Evolutionary conservation across 2,113 vertebrate species (phyloP), one percentile per base, ranked within the genome.

Genomic region (Muntiacus reevesi): DNA sequence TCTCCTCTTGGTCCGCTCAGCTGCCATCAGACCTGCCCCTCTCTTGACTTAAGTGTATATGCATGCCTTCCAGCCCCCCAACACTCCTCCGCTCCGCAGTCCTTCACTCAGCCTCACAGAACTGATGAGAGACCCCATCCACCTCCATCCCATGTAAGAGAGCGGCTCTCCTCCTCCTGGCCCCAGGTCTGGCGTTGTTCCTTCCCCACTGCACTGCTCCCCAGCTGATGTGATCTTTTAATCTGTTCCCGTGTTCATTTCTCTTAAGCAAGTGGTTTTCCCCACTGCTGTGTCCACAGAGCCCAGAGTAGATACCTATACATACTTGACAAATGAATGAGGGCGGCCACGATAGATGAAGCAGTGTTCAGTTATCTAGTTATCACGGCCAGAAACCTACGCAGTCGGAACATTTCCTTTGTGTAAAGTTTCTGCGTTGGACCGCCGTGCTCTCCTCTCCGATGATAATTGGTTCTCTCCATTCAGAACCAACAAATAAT

Each of bases 1-100:
- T 33, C 57, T n/a, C 13, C 57, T 23, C 5, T 17, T 17, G 0
- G 0, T 6, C 30, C 16, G 1, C 14, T 64, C 40, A 27, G 16
- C 36, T 62, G 36, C 36, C 28, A 25, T 84, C 89, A 10, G 1
- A 1, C 36, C 1, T 30, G 43, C 74, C 33, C 30, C n/a, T 45
- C 2, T 2, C 33, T 85, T 47, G 57, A 9, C 40, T 81, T 23
- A 21, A 5, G 14, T 23, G n/a, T 10, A 19, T 23, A 7, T 27
- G 2, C 45, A 11, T 1, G 0, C 78, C 19, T 67, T 8, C 19
- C 67, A 4, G 4, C 6, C 6, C 19, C 23, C 28, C 85, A 5
- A 0, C 30, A 28, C 14, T 16, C 47, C 28, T 5, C 12, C 1
- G 0, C 43, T 43, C 27, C 30, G 33, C 23, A 5, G 55, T 59